phyloP scores from a whole-genome alignment of 35 echinoderm and acorn worm species.

The Nesometra sesokonis region DNA sequence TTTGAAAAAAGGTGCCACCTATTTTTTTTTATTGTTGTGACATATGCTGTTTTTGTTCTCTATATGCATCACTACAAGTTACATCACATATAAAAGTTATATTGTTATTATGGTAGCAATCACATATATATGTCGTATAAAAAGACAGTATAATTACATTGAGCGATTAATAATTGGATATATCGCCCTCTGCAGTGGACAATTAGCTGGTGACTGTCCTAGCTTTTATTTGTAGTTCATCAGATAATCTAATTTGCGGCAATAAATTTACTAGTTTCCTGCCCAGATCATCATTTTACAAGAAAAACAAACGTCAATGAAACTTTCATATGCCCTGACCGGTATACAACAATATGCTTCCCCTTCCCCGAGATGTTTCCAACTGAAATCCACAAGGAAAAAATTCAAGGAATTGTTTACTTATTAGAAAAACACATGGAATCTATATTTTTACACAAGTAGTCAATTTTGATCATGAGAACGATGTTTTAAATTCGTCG shows the following conservation, averaged over 20 bases:
- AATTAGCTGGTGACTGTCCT: background rate
- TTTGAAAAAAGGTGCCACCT: no score
- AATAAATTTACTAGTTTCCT: background rate
- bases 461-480: background rate
- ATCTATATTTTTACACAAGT: background rate
- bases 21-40: no score
- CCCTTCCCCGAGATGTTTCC: background rate
- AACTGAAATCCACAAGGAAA: background rate
- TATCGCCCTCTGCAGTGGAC: background rate
- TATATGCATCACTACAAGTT: no score
- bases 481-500: background rate
- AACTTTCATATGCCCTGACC: background rate
- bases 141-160: no score
- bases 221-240: background rate
- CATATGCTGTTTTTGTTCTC: no score
- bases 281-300: background rate
- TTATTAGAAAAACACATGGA: background rate
- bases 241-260: background rate
- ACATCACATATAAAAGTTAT: no score
- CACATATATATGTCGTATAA: no score
- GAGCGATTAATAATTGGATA: no score
- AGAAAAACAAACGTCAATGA: background rate
- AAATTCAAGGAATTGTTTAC: background rate
- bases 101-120: no score
- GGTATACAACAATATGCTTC: background rate